Base-by-base conservation (phyloP, 2,113 vertebrate species). In the Panthera tigris region DNA sequence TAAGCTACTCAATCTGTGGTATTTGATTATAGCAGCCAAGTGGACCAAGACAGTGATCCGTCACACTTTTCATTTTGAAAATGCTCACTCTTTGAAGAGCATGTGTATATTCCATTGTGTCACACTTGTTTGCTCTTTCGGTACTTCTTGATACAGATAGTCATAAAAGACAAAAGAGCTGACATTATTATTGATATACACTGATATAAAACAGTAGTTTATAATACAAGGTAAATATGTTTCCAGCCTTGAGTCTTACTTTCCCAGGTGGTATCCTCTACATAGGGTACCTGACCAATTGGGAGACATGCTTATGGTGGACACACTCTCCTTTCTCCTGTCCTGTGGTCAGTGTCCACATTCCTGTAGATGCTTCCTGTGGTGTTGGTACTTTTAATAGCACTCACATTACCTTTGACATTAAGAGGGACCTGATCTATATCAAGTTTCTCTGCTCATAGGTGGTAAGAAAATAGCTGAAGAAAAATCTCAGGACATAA, bases 281-380 rank as follows among this genome's bases (percentile, higher is more conserved):
- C 1, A 2, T 12, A 50, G 2, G 1, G 14, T 86, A 19, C 41
- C 39, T 16, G 4, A 16, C 25, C 65, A 39, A 7, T 7, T 82
- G 33, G 9, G 36, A 63, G 39, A 29, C 3, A 18, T 3, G 1
- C 9, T 55, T 5, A 5, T 3, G 3, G 5, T 4, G 8, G 12
- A 80, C 13, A 80, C 5, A 5, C 12, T 25, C 16, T 68, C 33
- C 2, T 3, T 10, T 19, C 29, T 45, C 2, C 1, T 57, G 0
- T 29, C 15, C 15, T 18, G 4, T 1, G 1, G 2, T 52, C 7
- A 8, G 3, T 31, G 15, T 66, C 33, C 45, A 5, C 1, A 13
- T 41, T 73, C 41, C 3, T 66, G 65, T 5, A 3, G 2, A 45
- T 61, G n/a, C 33, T 94, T 69, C 4, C 11, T n/a, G 21, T 50